phyloP scores from a whole-genome alignment of 2,888 invertebrate genomes.

The Cerastis leucographa region DNA sequence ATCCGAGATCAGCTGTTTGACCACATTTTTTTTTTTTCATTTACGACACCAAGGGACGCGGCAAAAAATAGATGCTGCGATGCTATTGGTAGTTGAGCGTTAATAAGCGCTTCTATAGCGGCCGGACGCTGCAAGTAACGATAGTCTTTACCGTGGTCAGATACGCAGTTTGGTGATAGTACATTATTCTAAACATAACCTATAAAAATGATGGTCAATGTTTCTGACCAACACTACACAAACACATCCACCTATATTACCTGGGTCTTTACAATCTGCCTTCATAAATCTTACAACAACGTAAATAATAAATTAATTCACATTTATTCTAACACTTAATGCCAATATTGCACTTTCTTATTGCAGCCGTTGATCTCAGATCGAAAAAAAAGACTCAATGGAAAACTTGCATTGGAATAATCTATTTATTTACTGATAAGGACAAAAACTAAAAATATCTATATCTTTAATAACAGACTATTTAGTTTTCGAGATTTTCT shows the following conservation, averaged over 20 bases:
- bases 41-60: too few relatives aligned
- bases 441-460: conserved; percentile 9
- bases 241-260: background rate
- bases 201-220: conserved; percentile 2
- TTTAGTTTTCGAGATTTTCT: conserved; percentile 16
- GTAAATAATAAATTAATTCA: background rate
- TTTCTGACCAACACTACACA: background rate
- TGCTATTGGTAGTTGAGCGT: too few relatives aligned
- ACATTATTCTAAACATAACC: conserved; percentile 42
- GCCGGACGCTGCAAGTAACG: too few relatives aligned
- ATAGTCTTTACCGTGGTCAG: too few relatives aligned
- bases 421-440: background rate
- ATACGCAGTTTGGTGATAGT: too few relatives aligned
- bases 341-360: conserved; percentile 25
- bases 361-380: conserved; percentile 27
- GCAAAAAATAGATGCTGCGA: too few relatives aligned
- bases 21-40: too few relatives aligned
- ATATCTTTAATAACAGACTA: background rate
- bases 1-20: too few relatives aligned
- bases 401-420: background rate
- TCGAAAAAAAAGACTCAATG: background rate
- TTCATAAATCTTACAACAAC: background rate
- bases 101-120: too few relatives aligned
- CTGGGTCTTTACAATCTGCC: background rate
- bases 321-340: background rate